A percentile compares a stretch with the other conserved stretches of the same genome.
These are phyloP conservation scores for Parambassis ranga DNA, from an alignment of 2,797 vertebrate species.

Conservation along the genomic window DNA sequence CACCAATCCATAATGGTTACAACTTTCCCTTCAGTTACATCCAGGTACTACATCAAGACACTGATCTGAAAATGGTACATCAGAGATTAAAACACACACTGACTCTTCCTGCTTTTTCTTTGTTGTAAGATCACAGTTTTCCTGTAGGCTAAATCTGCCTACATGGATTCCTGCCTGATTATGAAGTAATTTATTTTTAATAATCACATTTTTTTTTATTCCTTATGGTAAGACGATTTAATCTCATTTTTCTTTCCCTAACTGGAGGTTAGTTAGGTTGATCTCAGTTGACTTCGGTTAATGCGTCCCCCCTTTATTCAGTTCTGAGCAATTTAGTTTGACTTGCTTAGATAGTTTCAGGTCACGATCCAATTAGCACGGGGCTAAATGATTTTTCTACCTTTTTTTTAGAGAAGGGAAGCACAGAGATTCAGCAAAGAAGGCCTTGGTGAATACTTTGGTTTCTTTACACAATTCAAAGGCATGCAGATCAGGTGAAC, in stretches of 20 bases:
- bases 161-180: not conserved
- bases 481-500: constrained; percentile 25
- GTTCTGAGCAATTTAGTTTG: constrained; percentile 11
- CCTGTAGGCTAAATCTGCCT: not conserved
- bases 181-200: not conserved
- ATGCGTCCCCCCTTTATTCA: not conserved
- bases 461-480: constrained; percentile 4
- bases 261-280: not conserved
- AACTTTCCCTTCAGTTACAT: not conserved
- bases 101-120: not conserved
- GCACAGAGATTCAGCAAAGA: not conserved
- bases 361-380: constrained; percentile 13
- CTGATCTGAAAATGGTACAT: not conserved
- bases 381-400: constrained; percentile 18
- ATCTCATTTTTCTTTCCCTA: not conserved
- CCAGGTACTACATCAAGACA: not conserved
- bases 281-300: constrained; percentile 13
- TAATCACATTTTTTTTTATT: not conserved
- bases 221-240: not conserved
- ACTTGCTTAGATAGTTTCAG: constrained; percentile 26
- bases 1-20: not conserved
- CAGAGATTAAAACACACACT: not conserved
- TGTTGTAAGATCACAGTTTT: not conserved
- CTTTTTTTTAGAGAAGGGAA: not conserved
- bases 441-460: not conserved